A percentile compares a stretch with the other conserved stretches of the same genome.
Conservation (phyloP, 2,888 invertebrate species). For the Drosophila atroscutellata region DNA sequence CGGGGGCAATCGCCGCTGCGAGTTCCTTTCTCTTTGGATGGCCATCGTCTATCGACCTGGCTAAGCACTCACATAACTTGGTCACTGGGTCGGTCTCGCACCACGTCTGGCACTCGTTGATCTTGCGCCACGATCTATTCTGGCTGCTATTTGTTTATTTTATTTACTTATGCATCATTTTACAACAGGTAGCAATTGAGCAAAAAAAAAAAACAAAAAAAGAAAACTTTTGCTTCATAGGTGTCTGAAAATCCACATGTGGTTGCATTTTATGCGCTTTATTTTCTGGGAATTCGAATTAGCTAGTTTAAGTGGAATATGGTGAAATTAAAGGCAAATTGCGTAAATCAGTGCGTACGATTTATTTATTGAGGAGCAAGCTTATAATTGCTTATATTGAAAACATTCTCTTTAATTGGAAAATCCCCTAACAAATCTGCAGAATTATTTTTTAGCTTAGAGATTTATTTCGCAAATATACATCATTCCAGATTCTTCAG, state of each 20-base stretch:
- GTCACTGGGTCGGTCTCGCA: slow-evolving; percentile 73
- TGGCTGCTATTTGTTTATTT: slow-evolving; percentile 34
- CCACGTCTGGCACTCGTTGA: slow-evolving; percentile 54
- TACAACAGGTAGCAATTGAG: slow-evolving; percentile 48
- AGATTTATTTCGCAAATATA: neutral
- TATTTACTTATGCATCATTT: slow-evolving; percentile 70
- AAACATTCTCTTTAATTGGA: neutral
- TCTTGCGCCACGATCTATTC: slow-evolving; percentile 56
- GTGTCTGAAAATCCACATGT: slow-evolving; percentile 25
- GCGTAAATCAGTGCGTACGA: neutral
- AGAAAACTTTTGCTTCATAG: slow-evolving; percentile 34
- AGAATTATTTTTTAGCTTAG: neutral
- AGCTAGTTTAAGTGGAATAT: slow-evolving; percentile 6
- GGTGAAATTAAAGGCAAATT: slow-evolving; percentile 9
- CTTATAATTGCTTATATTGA: neutral
- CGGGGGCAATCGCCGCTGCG: slow-evolving; percentile 55
- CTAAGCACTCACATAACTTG: slow-evolving; percentile 67
- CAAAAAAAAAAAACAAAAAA: slow-evolving; percentile 15
- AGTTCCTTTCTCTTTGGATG: slow-evolving; percentile 66
- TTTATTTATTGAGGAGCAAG: slow-evolving; percentile 2
- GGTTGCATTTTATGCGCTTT: slow-evolving; percentile 27
- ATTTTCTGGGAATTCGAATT: slow-evolving; percentile 17
- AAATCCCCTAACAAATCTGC: neutral
- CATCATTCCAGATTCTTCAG: neutral
- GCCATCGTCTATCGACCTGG: slow-evolving; percentile 46